Percentiles rank a stretch among this genome's conserved stretches.
Evolutionary conservation across 2,888 invertebrate genomes (phyloP).

Genomic region (Chouioia cunea): DNA sequence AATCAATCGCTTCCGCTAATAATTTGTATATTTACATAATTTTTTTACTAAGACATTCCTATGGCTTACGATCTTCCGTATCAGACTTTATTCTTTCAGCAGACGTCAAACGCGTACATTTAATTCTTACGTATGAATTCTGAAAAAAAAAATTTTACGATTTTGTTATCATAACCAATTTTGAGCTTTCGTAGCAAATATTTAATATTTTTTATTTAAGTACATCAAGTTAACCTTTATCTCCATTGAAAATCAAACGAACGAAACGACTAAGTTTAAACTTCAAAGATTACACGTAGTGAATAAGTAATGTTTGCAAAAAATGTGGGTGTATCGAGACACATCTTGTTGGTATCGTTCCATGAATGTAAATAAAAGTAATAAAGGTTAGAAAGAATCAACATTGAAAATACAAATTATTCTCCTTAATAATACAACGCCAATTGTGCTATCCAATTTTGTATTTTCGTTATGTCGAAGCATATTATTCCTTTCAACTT

Average conservation of each 20-base stretch:
- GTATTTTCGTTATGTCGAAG: no score
- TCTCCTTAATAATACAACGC: no score
- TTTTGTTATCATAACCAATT: no score
- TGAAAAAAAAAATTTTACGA: no score
- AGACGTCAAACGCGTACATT: neutral
- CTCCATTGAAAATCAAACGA: no score
- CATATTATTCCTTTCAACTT: no score
- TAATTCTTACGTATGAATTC: no score
- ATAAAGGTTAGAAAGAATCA: constrained; percentile 32
- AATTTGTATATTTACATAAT: constrained; percentile 1
- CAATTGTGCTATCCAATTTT: no score
- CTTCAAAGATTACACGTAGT: neutral
- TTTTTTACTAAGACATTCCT: constrained; percentile 24
- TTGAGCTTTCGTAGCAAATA: no score
- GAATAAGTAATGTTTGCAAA: neutral
- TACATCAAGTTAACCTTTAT: no score
- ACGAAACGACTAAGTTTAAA: neutral
- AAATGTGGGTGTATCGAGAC: constrained; percentile 14
- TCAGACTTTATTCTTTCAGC: neutral
- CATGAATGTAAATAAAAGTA: constrained; percentile 31
- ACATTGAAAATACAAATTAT: no score
- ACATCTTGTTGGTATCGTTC: constrained; percentile 21
- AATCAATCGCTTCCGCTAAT: neutral
- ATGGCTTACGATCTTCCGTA: neutral
- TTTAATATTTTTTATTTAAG: no score